phyloP scores from a whole-genome alignment of 2,888 invertebrate species.

The Melikaiella ostensackeni region DNA sequence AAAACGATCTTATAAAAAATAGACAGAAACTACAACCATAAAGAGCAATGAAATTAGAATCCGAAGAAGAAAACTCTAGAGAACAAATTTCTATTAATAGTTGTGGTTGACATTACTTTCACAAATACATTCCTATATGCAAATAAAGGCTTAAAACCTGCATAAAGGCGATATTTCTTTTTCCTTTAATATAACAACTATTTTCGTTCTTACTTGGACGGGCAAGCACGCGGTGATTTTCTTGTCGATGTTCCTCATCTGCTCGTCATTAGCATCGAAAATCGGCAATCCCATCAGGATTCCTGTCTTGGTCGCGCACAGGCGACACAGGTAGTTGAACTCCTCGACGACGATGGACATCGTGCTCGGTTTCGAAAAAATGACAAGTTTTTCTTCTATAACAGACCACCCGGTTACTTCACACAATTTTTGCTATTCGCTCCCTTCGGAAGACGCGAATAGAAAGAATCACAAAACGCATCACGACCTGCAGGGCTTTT shows the following conservation, averaged over 20 bases:
- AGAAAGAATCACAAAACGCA: not conserved
- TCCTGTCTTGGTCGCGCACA: conserved; percentile 76
- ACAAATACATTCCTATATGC: not conserved
- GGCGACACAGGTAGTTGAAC: conserved; percentile 75
- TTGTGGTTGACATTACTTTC: not conserved
- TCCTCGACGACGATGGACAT: conserved; percentile 65
- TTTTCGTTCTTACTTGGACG: conserved; percentile 77
- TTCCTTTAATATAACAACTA: not conserved
- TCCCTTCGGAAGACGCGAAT: not conserved
- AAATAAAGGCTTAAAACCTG: not conserved
- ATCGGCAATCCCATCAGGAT: conserved; percentile 76
- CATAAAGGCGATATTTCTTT: not conserved
- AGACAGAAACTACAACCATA: conserved; percentile 8
- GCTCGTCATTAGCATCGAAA: conserved; percentile 77
- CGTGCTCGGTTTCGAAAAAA: conserved; percentile 47
- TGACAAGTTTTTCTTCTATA: conserved; percentile 8
- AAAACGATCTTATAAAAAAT: not conserved
- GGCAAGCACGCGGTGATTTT: conserved; percentile 81
- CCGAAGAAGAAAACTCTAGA: not conserved
- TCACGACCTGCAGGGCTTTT: conserved; percentile 4
- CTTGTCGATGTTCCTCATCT: conserved; percentile 79
- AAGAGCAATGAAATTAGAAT: conserved; percentile 39
- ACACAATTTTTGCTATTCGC: not conserved
- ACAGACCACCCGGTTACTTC: conserved; percentile 34
- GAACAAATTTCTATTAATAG: conserved; percentile 23